Conservation (phyloP, 2,888 invertebrate species). For the Morpho deidamia region DNA sequence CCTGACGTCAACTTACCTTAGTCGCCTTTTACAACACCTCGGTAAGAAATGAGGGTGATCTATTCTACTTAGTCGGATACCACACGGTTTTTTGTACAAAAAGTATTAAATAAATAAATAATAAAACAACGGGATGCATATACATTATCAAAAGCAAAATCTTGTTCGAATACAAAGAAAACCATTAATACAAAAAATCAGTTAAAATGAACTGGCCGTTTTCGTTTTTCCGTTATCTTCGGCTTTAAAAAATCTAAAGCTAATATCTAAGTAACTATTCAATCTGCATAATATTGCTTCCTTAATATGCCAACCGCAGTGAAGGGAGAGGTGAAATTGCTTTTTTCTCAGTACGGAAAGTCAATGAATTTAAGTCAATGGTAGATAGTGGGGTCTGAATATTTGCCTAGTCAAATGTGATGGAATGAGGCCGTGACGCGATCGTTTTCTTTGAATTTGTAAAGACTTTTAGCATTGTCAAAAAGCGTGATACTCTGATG, state of each 20-base stretch:
- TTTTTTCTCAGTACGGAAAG: slow-evolving; percentile 64
- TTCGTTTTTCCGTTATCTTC: slow-evolving; percentile 1
- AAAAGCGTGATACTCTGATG: not conserved
- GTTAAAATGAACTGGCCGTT: slow-evolving; percentile 1
- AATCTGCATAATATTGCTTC: slow-evolving; percentile 75
- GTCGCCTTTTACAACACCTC: too few relatives aligned
- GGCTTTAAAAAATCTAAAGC: slow-evolving; percentile 23
- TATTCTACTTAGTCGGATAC: too few relatives aligned
- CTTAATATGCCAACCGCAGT: slow-evolving; percentile 60
- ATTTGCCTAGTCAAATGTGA: slow-evolving; percentile 76
- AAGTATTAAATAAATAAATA: too few relatives aligned
- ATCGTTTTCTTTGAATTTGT: slow-evolving; percentile 47
- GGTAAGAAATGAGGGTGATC: too few relatives aligned
- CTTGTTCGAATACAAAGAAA: not conserved
- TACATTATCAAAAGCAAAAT: too few relatives aligned
- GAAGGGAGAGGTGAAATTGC: slow-evolving; percentile 63
- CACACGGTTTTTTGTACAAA: too few relatives aligned
- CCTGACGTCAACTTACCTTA: too few relatives aligned
- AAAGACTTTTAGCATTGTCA: slow-evolving; percentile 29
- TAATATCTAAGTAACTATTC: slow-evolving; percentile 27
- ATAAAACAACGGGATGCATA: too few relatives aligned
- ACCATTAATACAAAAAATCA: not conserved
- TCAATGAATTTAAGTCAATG: slow-evolving; percentile 59
- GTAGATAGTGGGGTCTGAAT: slow-evolving; percentile 66
- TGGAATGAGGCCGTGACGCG: slow-evolving; percentile 55